Evolutionary conservation across 2,113 vertebrate species (phyloP), one percentile per base, ranked within the genome.

Genomic region (Lichenostomus cassidix): DNA sequence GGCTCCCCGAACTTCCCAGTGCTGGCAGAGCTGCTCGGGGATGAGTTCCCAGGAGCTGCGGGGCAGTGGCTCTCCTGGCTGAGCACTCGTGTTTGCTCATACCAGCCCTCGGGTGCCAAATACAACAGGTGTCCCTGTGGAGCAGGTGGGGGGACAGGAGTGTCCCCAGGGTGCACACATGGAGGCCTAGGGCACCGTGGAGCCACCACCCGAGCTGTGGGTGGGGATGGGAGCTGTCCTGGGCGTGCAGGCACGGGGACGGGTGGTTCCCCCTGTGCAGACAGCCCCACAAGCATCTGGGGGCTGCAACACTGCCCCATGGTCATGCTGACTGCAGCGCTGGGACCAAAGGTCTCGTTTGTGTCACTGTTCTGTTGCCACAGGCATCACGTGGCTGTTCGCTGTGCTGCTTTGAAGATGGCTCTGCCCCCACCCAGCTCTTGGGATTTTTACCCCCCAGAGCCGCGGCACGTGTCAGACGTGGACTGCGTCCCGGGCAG

Each of bases 341-440:
- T 0, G 10, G 33, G 95, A 83, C 71, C 95, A 96, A 97, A 97
- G 96, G 96, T 96, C 88, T 24, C 31, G 42, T 83, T 70, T 35
- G 59, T 94, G 85, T 74, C 92, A 28, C 79, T 4, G 9, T 23
- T 1, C 5, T 31, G 46, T 83, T 65, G 83, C 67, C 86, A 50
- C 64, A 86, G 25, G 42, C 50, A 18, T 80, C 94, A 96, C 85
- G 27, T 80, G 95, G 21, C 63, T 94, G 88, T 90, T 95, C 80
- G 75, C 67, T 87, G 44, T 52, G 82, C 67, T 41, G 49, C 69
- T 88, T 86, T 81, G 94, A 77, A 62, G 88, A 31, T 7, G 63
- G 46, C 70, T 93, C 33, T 94, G 82, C 60, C 70, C 42, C 15
- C 24, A 21, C 41, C 15, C 62, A 29, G 29, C 39, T 35, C 62